phyloP scores from a whole-genome alignment of 1,140 invertebrate genomes.

The Heliothis subflexa region DNA sequence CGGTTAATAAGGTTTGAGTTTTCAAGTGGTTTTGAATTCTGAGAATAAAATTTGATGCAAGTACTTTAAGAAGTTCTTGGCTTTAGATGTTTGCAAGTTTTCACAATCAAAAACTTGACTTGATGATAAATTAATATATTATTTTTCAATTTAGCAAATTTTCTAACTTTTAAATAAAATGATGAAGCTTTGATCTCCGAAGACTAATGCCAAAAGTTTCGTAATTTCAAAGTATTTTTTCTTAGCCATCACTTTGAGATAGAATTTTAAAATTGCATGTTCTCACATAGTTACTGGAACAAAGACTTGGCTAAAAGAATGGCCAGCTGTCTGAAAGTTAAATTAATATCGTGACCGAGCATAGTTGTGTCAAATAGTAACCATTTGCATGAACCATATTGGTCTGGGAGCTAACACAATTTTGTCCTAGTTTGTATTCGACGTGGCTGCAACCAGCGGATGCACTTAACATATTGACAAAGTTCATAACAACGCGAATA shows the following conservation, averaged over 20 bases:
- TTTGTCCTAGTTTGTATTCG: constrained; percentile 35
- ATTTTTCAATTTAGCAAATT: background rate
- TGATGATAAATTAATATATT: background rate
- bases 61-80: too few species aligned
- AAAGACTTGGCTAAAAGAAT: constrained; percentile 19
- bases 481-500: constrained; percentile 39
- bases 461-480: constrained; percentile 46
- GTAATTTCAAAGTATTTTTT: constrained; percentile 2
- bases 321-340: constrained; percentile 25
- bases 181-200: constrained; percentile 4
- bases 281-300: constrained; percentile 5
- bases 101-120: too few species aligned
- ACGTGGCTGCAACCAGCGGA: constrained; percentile 1
- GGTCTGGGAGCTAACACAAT: constrained; percentile 36
- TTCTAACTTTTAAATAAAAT: background rate
- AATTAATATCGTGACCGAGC: constrained; percentile 42
- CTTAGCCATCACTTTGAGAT: background rate
- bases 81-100: too few species aligned
- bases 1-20: background rate
- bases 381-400: constrained; percentile 16
- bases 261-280: constrained; percentile 20
- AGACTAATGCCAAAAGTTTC: constrained; percentile 4
- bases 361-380: constrained; percentile 31
- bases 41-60: too few species aligned
- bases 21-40: background rate